Conservation (phyloP, 2,113 vertebrate species). For the Alouatta palliata region DNA sequence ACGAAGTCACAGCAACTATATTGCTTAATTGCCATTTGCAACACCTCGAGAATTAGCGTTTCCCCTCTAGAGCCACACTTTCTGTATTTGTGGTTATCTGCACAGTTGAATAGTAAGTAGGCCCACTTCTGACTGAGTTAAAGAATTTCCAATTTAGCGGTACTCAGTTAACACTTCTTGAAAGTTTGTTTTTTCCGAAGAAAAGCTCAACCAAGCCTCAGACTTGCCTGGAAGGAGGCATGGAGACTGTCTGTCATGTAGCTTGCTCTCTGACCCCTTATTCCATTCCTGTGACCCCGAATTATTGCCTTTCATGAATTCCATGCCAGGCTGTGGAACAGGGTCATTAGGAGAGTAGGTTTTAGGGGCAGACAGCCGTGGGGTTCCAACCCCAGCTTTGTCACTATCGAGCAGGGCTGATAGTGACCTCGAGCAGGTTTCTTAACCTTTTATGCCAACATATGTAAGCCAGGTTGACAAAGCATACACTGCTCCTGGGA, state of each 20-base stretch:
- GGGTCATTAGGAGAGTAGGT: background rate
- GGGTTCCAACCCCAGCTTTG: background rate
- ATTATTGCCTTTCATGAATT: background rate
- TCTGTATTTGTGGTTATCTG: background rate
- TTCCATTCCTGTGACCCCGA: background rate
- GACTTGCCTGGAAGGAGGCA: background rate
- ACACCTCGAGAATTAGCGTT: background rate
- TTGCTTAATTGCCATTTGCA: fast-evolving
- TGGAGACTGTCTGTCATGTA: background rate
- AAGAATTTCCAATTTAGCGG: background rate
- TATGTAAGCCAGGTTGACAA: background rate
- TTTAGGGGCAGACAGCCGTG: background rate
- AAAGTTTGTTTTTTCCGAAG: background rate
- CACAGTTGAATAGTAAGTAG: background rate
- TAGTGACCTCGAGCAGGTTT: background rate
- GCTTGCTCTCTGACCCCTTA: background rate
- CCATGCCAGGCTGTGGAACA: background rate
- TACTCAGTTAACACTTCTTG: background rate
- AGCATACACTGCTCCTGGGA: background rate
- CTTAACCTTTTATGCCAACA: background rate
- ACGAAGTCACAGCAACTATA: background rate
- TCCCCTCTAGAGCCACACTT: background rate
- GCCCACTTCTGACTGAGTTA: background rate
- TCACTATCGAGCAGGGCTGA: too few species aligned
- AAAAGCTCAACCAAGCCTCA: background rate